A percentile compares a stretch with the other conserved stretches of the same genome.
phyloP scores from a whole-genome alignment of 2,888 invertebrate species.

The Ennomos fuscantarius region DNA sequence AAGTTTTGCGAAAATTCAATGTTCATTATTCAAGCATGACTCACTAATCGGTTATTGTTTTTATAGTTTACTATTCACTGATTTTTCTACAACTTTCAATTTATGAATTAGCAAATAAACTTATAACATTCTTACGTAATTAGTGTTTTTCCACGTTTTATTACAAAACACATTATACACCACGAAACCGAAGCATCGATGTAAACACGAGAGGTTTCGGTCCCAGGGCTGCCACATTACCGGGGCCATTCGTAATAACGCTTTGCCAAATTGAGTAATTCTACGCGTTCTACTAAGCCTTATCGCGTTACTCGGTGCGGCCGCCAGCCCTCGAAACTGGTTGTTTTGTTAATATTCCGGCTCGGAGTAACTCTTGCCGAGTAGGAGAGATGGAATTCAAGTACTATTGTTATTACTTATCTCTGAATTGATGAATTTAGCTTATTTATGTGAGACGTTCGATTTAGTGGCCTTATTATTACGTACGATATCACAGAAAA shows the following conservation, averaged over 20 bases:
- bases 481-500: too few relatives aligned
- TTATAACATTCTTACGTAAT: too few relatives aligned
- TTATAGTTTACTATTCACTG: too few relatives aligned
- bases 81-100: too few relatives aligned
- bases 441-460: too few relatives aligned
- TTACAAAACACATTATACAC: too few relatives aligned
- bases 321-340: constrained; percentile 10
- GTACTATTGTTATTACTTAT: not conserved
- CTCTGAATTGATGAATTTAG: not conserved
- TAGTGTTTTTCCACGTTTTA: too few relatives aligned
- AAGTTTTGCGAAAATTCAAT: too few relatives aligned
- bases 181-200: constrained; percentile 1
- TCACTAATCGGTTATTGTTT: too few relatives aligned
- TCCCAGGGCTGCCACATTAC: constrained; percentile 30
- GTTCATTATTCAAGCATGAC: too few relatives aligned
- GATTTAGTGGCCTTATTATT: too few relatives aligned
- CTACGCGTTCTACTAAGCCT: constrained; percentile 27
- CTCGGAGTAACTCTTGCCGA: not conserved
- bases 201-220: constrained; percentile 17
- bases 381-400: not conserved
- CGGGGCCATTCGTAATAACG: constrained; percentile 34
- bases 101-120: too few relatives aligned
- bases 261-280: constrained; percentile 37
- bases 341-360: constrained; percentile 18
- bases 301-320: constrained; percentile 19